Conservation (phyloP, 2,888 invertebrate genomes). For the Dynastes hyllus region DNA sequence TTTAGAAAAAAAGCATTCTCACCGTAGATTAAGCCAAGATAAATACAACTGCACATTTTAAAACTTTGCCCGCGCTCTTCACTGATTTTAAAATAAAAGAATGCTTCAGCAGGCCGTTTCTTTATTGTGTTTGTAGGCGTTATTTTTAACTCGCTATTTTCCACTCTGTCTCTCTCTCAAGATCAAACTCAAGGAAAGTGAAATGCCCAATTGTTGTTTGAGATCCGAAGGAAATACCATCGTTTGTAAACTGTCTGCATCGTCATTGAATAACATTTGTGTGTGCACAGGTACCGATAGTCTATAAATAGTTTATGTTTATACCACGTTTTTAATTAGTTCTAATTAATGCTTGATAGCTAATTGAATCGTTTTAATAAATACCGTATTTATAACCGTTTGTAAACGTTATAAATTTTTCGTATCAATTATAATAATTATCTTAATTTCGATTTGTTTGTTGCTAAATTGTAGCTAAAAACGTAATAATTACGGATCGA, state of each 20-base stretch:
- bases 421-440: too few relatives aligned
- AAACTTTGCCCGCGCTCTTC: slow-evolving; percentile 8
- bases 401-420: too few relatives aligned
- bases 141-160: slow-evolving; percentile 33
- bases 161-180: background rate
- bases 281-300: too few relatives aligned
- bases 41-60: slow-evolving; percentile 32
- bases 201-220: background rate
- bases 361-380: too few relatives aligned
- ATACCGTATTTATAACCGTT: too few relatives aligned
- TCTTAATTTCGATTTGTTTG: too few relatives aligned
- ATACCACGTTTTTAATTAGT: too few relatives aligned
- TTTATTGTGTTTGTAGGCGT: slow-evolving; percentile 31
- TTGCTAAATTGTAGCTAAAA: too few relatives aligned
- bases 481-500: too few relatives aligned
- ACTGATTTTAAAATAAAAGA: slow-evolving; percentile 36
- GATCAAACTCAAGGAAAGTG: slow-evolving; percentile 16
- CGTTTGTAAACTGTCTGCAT: background rate
- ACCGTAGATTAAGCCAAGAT: slow-evolving; percentile 13
- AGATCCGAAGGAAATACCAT: slow-evolving; percentile 1
- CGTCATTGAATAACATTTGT: background rate
- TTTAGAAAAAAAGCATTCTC: slow-evolving; percentile 33
- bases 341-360: too few relatives aligned
- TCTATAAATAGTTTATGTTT: too few relatives aligned
- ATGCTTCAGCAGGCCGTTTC: slow-evolving; percentile 14